Conservation (phyloP, 2,797 vertebrate genomes). For the Platyrinchus mystaceus region DNA sequence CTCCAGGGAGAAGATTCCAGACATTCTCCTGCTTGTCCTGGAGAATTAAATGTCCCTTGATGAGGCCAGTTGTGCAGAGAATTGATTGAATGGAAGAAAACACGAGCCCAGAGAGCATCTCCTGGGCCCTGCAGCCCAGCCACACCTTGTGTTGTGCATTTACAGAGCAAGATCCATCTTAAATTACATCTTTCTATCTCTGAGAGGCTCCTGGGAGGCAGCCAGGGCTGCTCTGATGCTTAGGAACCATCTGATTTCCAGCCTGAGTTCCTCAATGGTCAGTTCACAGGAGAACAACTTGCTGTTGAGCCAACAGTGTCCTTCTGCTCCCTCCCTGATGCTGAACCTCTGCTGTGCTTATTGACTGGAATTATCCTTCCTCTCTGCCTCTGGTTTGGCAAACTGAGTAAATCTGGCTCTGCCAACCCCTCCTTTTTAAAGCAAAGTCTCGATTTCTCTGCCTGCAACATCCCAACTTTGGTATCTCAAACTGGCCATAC, state of each 20-base stretch:
- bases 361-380: background rate
- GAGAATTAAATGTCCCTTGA: background rate
- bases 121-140: background rate
- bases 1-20: background rate
- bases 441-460: background rate
- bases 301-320: background rate
- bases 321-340: background rate
- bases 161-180: background rate
- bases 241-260: background rate
- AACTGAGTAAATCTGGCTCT: background rate
- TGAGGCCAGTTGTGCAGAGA: background rate
- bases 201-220: background rate
- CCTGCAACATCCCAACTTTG: background rate
- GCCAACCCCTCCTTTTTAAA: background rate
- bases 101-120: rapidly evolving
- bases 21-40: background rate
- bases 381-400: background rate
- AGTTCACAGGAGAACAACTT: background rate
- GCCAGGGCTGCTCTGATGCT: background rate
- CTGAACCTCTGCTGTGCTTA: background rate
- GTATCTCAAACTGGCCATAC: background rate
- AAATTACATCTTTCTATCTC: background rate
- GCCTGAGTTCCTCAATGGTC: background rate
- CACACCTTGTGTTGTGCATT: background rate
- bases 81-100: background rate